Evolutionary conservation across 2,113 vertebrate species (phyloP).

Genomic region (Spea bombifrons): DNA sequence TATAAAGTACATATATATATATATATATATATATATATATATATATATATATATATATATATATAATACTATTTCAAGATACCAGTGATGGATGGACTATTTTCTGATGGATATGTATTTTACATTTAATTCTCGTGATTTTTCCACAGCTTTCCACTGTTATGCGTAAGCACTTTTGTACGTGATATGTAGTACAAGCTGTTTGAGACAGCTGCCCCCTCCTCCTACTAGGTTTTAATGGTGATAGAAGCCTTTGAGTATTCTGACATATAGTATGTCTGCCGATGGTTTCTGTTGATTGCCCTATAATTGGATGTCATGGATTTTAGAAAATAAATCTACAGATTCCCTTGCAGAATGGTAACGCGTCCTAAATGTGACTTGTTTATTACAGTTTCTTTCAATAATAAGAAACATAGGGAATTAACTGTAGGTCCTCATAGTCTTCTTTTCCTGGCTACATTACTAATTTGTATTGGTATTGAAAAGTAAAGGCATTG

Average conservation of each 20-base stretch:
- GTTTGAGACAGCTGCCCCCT: neutral
- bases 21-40: too few relatives aligned
- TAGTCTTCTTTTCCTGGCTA: neutral
- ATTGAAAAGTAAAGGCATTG: neutral
- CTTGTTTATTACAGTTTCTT: neutral
- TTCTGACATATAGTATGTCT: conserved; percentile 21
- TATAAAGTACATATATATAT: too few relatives aligned
- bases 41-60: too few relatives aligned
- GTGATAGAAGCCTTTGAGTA: neutral
- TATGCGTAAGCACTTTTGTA: conserved; percentile 24
- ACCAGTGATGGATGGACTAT: too few relatives aligned
- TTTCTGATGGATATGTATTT: too few relatives aligned
- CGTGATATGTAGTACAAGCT: conserved; percentile 11
- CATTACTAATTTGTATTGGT: neutral
- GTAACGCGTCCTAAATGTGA: neutral
- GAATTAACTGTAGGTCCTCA: neutral
- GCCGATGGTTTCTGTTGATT: neutral
- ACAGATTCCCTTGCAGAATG: neutral
- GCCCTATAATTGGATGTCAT: conserved; percentile 2
- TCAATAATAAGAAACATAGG: neutral
- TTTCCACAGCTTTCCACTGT: conserved; percentile 7
- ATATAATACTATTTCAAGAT: too few relatives aligned
- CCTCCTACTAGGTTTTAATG: neutral
- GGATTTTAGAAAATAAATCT: neutral
- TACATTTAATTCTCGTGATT: neutral